Base-by-base conservation (phyloP, 2,113 vertebrate genomes). In the Tichodroma muraria region DNA sequence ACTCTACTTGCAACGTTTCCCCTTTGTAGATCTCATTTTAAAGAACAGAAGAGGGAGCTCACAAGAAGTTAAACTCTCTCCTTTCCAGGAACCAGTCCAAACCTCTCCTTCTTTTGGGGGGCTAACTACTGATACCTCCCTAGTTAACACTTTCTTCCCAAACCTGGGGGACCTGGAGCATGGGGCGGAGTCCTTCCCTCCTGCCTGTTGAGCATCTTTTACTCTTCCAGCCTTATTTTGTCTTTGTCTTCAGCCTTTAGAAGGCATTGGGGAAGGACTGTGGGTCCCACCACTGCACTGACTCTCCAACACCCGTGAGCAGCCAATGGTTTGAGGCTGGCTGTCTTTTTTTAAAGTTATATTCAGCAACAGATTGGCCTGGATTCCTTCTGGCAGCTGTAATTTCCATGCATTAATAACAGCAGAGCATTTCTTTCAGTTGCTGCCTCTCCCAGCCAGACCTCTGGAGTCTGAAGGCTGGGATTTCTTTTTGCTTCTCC, bases 381-480 rank as follows among this genome's bases (percentile, higher is more conserved):
- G 87, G 84, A 94, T 96, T 96, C 88, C 65, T 96, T 79, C 72
- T 93, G 87, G 76, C 42, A 10, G 78, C 94, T 91, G 93, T 91
- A 93, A 80, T 96, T 96, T 96, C 96, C 90, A 94, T 90, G 93
- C 89, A 91, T 77, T 93, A 96, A 95, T 88, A 96, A 79, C 59
- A 90, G 89, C 82, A 91, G 88, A 90, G 59, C 40, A 35, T 88
- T 96, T 88, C 54, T 96, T 91, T 91, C 93, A 94, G 89, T 92
- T 95, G 66, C 69, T 93, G 88, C 70, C 77, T 89, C 65, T 91
- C 64, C 77, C 71, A 79, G 80, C 70, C 88, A 86, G 60, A 75
- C 57, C 88, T 79, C 57, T 89, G 42, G 82, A 90, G 88, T 85
- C 84, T 90, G 38, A 77, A 91, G 49, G 49, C 88, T 94, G 84